Evolutionary conservation across 2,888 invertebrate genomes (phyloP).

Genomic region (Octonoba sinensis): DNA sequence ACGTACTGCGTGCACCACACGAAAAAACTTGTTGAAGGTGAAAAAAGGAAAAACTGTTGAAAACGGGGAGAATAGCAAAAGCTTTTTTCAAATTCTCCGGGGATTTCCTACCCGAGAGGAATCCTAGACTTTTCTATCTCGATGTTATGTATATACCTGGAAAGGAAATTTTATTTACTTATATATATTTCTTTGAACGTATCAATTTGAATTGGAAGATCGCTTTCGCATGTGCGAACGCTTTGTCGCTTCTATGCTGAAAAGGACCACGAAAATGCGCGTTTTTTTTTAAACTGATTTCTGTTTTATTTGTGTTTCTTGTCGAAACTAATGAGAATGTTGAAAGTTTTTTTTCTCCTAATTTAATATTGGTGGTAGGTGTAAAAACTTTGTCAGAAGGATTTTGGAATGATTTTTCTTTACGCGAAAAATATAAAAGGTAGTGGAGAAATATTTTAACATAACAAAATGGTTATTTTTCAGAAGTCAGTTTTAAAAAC

Average conservation of each 20-base stretch:
- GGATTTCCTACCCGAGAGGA: constrained; percentile 19
- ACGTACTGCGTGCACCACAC: not conserved
- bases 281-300: not conserved
- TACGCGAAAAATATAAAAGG: too few relatives aligned
- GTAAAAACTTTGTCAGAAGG: too few relatives aligned
- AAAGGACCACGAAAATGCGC: constrained; percentile 7
- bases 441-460: too few relatives aligned
- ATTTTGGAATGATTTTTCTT: too few relatives aligned
- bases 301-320: too few relatives aligned
- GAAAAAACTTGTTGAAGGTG: constrained; percentile 23
- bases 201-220: constrained; percentile 36
- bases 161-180: constrained; percentile 43
- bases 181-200: constrained; percentile 47
- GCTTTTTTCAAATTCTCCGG: constrained; percentile 24
- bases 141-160: constrained; percentile 15
- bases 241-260: not conserved
- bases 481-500: too few relatives aligned
- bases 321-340: too few relatives aligned
- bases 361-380: too few relatives aligned
- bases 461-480: too few relatives aligned
- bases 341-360: too few relatives aligned
- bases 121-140: constrained; percentile 21
- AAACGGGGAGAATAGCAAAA: constrained; percentile 30
- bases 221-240: not conserved
- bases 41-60: constrained; percentile 22